Evolutionary conservation across 2,888 invertebrate species (phyloP).

Genomic region (Coremacera marginata): DNA sequence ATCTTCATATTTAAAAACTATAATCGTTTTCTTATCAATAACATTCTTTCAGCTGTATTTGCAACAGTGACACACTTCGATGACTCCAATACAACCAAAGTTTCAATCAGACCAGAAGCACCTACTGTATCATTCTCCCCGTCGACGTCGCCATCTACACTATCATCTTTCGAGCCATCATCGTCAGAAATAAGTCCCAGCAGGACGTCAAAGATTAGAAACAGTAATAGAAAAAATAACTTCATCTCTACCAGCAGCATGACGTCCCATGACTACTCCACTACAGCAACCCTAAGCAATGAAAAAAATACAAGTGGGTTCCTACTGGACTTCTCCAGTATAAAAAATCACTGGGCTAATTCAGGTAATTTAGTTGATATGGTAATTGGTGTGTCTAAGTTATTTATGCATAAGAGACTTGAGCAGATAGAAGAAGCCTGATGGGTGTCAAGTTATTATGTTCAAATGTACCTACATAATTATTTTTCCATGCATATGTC

Average conservation of each 20-base stretch:
- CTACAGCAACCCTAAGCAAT: conserved; percentile 49
- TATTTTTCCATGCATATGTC: too few relatives aligned
- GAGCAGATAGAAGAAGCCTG: too few relatives aligned
- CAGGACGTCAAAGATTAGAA: conserved; percentile 48
- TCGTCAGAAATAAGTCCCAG: conserved; percentile 42
- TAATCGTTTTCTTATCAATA: conserved; percentile 29
- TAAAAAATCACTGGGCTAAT: conserved; percentile 58
- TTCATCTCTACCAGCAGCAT: conserved; percentile 10
- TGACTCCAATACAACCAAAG: conserved; percentile 46
- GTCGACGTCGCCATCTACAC: conserved; percentile 37
- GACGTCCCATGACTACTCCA: neutral
- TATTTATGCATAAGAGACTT: neutral
- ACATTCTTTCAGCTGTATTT: conserved; percentile 33
- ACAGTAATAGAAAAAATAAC: conserved; percentile 39
- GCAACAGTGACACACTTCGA: conserved; percentile 47
- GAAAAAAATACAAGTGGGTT: conserved; percentile 53
- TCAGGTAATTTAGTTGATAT: conserved; percentile 40
- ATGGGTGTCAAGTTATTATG: too few relatives aligned
- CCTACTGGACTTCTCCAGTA: conserved; percentile 55
- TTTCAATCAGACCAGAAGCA: conserved; percentile 9
- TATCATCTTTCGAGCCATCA: conserved; percentile 39
- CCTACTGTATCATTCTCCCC: conserved; percentile 42
- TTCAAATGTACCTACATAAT: too few relatives aligned
- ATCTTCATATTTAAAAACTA: neutral
- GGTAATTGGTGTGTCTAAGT: too few relatives aligned